Conservation (phyloP, 2,797 vertebrate species). For the Zenarchopterus dispar region DNA sequence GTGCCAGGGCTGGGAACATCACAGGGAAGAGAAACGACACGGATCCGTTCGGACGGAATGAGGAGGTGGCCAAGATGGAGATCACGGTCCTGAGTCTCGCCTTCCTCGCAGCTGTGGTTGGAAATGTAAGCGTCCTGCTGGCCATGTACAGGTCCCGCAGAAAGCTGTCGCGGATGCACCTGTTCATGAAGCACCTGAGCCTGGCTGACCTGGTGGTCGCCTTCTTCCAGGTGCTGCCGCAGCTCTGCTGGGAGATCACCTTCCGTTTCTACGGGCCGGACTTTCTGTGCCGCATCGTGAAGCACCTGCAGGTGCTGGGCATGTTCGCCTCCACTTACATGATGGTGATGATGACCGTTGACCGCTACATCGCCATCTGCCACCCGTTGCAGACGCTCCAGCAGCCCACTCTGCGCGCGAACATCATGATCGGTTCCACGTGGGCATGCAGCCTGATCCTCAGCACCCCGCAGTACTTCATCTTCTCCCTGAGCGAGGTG, state of each 20-base stretch:
- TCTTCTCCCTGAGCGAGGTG: slow-evolving; percentile 91
- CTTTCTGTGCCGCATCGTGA: slow-evolving; percentile 86
- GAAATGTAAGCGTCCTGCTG: slow-evolving; percentile 88
- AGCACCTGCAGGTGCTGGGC: slow-evolving; percentile 92
- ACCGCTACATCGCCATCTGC: slow-evolving; percentile 93
- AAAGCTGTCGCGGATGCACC: slow-evolving; percentile 90
- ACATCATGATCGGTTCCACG: slow-evolving; percentile 84
- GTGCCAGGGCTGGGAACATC: slow-evolving; percentile 32
- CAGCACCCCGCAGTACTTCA: slow-evolving; percentile 90
- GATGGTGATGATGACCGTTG: slow-evolving; percentile 91
- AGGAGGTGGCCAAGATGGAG: slow-evolving; percentile 90
- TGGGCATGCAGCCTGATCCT: slow-evolving; percentile 88
- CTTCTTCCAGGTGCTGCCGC: slow-evolving; percentile 92
- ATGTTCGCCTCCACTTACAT: slow-evolving; percentile 96
- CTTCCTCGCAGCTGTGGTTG: slow-evolving; percentile 82
- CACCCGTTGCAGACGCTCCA: slow-evolving; percentile 88
- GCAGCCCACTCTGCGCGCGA: slow-evolving; percentile 84
- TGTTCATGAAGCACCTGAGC: slow-evolving; percentile 92
- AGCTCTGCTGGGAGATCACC: slow-evolving; percentile 93
- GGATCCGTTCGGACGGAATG: slow-evolving; percentile 82
- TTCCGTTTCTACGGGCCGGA: slow-evolving; percentile 91
- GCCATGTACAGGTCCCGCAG: slow-evolving; percentile 76
- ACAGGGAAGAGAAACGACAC: slow-evolving; percentile 46
- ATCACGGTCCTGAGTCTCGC: slow-evolving; percentile 86
- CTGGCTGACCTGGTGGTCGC: slow-evolving; percentile 90